Conservation (phyloP, 2,113 vertebrate species). For the Philantomba maxwellii region DNA sequence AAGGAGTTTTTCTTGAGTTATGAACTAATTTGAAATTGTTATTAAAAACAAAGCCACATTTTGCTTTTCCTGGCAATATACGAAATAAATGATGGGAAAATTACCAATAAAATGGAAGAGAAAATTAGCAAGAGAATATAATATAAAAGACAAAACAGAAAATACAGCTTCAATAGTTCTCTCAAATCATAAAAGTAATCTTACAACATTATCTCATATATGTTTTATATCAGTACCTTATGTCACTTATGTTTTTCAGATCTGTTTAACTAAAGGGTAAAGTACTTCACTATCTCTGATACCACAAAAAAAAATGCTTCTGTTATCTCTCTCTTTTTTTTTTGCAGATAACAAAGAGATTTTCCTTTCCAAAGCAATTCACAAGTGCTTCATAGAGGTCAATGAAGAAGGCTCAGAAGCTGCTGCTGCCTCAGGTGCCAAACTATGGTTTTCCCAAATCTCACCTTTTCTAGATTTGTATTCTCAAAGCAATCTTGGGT, state of each 20-base stretch:
- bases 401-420: slow-evolving; percentile 97
- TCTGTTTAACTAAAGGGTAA: not conserved
- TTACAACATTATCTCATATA: not conserved
- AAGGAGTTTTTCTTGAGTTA: slow-evolving; percentile 31
- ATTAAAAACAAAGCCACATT: not conserved
- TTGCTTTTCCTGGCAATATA: not conserved
- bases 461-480: not conserved
- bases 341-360: slow-evolving; percentile 89
- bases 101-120: not conserved
- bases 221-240: not conserved
- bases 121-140: not conserved
- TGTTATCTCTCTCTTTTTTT: not conserved
- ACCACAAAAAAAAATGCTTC: not conserved
- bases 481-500: not conserved
- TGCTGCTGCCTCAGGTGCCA: slow-evolving; percentile 92
- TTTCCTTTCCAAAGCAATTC: slow-evolving; percentile 91
- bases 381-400: slow-evolving; percentile 96
- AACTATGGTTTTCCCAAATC: not conserved
- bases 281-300: not conserved
- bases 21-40: slow-evolving; percentile 23
- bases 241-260: not conserved
- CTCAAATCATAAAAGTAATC: not conserved
- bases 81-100: not conserved
- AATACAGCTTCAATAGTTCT: not conserved
- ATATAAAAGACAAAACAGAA: slow-evolving; percentile 1